Conservation (phyloP, 53 echinoderm and acorn worm species). For the Echinometra lucunter region DNA sequence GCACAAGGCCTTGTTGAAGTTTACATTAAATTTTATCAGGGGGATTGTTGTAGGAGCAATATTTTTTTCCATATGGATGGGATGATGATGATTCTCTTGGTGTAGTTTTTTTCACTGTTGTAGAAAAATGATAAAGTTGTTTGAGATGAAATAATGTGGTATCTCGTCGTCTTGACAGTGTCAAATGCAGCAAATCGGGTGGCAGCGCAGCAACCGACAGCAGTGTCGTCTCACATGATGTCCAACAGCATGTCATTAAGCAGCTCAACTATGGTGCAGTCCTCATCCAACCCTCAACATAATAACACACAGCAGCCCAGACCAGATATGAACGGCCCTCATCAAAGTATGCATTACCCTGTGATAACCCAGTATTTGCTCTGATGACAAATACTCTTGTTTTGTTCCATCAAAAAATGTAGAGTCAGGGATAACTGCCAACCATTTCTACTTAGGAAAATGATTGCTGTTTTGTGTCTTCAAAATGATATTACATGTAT, state of each 20-base stretch:
- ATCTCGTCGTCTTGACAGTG: neutral
- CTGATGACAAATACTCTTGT: neutral
- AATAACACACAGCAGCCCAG: constrained; percentile 92
- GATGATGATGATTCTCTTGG: too few relatives aligned
- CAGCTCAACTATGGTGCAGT: constrained; percentile 69
- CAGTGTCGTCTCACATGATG: constrained; percentile 62
- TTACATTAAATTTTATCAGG: too few relatives aligned
- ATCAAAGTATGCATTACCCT: constrained; percentile 65
- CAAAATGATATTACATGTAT: too few relatives aligned
- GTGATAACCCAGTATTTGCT: neutral
- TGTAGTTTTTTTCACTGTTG: too few relatives aligned
- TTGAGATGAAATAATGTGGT: neutral
- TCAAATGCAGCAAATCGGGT: constrained; percentile 13
- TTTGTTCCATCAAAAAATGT: neutral
- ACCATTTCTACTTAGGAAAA: too few relatives aligned
- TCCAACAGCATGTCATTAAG: constrained; percentile 62
- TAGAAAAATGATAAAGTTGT: neutral
- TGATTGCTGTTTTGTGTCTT: too few relatives aligned
- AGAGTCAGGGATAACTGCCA: neutral
- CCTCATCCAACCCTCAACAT: constrained; percentile 76
- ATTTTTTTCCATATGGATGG: too few relatives aligned
- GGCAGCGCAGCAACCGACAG: constrained; percentile 56
- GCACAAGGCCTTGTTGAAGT: too few relatives aligned
- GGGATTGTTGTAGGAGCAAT: too few relatives aligned
- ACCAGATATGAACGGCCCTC: constrained; percentile 91